Evolutionary conservation across 2,113 vertebrate species (phyloP).

Genomic region (Larimichthys polyactis): DNA sequence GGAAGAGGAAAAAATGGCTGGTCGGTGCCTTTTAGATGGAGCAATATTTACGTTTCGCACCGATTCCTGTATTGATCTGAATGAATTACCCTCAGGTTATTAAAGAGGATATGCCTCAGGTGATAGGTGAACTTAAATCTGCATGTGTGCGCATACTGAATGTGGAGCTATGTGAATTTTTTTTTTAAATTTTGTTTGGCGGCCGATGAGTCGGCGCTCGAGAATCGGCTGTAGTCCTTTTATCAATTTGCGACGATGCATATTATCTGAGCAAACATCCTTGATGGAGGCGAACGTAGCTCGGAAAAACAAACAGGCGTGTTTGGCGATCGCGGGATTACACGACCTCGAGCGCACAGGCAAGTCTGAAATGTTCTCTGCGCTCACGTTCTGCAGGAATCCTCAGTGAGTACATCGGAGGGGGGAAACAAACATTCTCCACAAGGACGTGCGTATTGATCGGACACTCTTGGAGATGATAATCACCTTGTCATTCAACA

Average conservation of each 20-base stretch:
- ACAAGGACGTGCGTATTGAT: constrained; percentile 9
- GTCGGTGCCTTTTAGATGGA: background rate
- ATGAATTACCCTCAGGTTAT: constrained; percentile 5
- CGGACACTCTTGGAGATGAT: background rate
- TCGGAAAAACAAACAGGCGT: background rate
- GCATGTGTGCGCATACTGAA: background rate
- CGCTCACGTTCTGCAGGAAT: background rate
- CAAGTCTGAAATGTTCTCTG: background rate
- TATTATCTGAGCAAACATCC: background rate
- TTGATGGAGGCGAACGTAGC: background rate
- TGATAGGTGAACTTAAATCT: background rate
- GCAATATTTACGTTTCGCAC: constrained; percentile 26
- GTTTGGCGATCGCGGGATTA: background rate
- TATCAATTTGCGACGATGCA: background rate
- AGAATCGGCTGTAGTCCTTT: background rate
- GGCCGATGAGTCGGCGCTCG: background rate
- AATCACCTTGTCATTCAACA: background rate
- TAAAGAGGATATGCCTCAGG: background rate
- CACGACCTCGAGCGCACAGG: background rate
- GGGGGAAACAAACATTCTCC: background rate
- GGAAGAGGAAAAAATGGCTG: background rate
- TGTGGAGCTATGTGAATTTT: background rate
- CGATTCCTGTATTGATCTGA: constrained; percentile 12
- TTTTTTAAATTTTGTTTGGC: background rate
- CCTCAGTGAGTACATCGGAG: background rate